A percentile compares a stretch with the other conserved stretches of the same genome.
Conservation (phyloP, 2,888 invertebrate genomes). For the Hypsopygia costalis region DNA sequence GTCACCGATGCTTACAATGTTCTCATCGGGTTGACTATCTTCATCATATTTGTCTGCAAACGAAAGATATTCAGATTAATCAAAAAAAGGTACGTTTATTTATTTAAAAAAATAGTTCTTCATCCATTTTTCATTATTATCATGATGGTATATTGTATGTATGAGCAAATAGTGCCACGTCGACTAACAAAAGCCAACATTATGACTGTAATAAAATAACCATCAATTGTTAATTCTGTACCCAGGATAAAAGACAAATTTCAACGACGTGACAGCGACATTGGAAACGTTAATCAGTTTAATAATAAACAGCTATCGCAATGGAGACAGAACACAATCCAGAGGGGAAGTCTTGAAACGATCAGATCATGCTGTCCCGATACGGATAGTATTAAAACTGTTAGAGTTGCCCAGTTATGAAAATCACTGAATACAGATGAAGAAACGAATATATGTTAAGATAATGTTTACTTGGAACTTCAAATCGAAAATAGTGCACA, state of each 20-base stretch:
- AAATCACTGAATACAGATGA: not conserved
- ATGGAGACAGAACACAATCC: slow-evolving; percentile 26
- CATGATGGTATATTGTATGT: not conserved
- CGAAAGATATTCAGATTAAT: slow-evolving; percentile 82
- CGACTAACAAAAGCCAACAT: no score
- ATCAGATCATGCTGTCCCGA: slow-evolving; percentile 32
- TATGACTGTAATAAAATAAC: slow-evolving; percentile 1
- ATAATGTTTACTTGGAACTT: no score
- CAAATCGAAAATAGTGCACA: no score
- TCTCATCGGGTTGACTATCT: slow-evolving; percentile 85
- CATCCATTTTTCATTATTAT: not conserved
- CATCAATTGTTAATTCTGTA: slow-evolving; percentile 25
- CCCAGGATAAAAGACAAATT: slow-evolving; percentile 48
- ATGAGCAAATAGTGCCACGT: not conserved
- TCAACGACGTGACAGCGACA: slow-evolving; percentile 26
- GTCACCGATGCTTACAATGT: slow-evolving; percentile 84
- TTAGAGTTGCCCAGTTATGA: slow-evolving; percentile 1
- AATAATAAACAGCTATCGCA: slow-evolving; percentile 21
- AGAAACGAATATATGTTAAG: not conserved
- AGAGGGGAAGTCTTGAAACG: slow-evolving; percentile 47
- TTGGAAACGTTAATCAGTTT: slow-evolving; percentile 27
- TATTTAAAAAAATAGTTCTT: not conserved
- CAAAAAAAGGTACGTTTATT: slow-evolving; percentile 74
- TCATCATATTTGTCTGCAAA: slow-evolving; percentile 88
- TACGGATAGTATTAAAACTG: slow-evolving; percentile 25